A percentile compares a stretch with the other conserved stretches of the same genome.
These are phyloP conservation scores for Tachyglossus aculeatus DNA, from an alignment of 2,797 vertebrate genomes.

Conservation along the genomic window DNA sequence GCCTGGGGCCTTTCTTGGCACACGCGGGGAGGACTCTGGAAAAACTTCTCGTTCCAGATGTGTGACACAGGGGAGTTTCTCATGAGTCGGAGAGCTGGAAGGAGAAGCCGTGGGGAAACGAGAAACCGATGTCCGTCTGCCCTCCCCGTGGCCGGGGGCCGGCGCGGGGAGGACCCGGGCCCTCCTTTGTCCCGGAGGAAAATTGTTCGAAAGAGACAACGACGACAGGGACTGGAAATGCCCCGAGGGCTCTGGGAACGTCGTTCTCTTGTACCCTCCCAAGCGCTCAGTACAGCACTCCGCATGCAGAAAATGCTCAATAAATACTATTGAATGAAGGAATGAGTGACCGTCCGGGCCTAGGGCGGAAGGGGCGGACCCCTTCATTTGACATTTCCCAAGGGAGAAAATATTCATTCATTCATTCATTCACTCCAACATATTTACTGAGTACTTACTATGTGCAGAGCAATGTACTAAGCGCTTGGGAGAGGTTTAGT, in stretches of 20 bases:
- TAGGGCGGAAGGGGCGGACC: too few species aligned
- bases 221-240: not conserved
- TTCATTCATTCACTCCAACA: too few species aligned
- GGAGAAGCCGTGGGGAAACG: slow-evolving; percentile 7
- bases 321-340: too few species aligned
- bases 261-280: too few species aligned
- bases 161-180: not conserved
- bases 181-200: not conserved
- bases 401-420: too few species aligned
- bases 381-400: too few species aligned
- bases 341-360: too few species aligned
- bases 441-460: too few species aligned
- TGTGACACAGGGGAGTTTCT: slow-evolving; percentile 31
- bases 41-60: slow-evolving; percentile 39
- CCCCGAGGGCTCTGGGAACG: not conserved
- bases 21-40: slow-evolving; percentile 2
- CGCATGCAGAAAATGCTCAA: too few species aligned
- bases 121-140: slow-evolving; percentile 26
- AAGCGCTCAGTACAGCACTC: too few species aligned
- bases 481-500: too few species aligned
- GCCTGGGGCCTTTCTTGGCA: slow-evolving; percentile 18
- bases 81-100: not conserved
- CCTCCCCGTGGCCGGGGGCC: not conserved
- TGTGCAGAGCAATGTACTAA: too few species aligned
- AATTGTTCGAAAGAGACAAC: not conserved